phyloP scores from a whole-genome alignment of 2,113 vertebrate genomes.

The Phylloscopus trochilus region DNA sequence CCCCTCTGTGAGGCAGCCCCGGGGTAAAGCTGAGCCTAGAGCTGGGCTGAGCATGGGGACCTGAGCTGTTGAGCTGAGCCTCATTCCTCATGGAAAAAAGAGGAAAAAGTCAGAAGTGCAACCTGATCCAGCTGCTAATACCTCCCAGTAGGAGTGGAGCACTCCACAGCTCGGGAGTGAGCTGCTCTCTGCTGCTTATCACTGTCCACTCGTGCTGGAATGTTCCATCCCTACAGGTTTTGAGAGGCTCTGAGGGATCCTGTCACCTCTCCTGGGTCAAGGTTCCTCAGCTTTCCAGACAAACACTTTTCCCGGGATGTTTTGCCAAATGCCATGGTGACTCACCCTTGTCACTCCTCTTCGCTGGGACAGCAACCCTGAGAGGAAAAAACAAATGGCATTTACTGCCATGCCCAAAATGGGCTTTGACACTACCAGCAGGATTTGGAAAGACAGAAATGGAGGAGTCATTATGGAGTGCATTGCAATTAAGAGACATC shows the following conservation, averaged over 20 bases:
- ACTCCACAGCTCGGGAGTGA: background rate
- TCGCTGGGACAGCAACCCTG: background rate
- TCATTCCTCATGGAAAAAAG: background rate
- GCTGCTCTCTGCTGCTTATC: background rate
- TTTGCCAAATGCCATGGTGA: background rate
- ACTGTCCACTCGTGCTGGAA: background rate
- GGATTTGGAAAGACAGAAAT: background rate
- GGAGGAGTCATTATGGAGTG: background rate
- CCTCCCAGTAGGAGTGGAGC: background rate
- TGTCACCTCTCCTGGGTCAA: background rate
- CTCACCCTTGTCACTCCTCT: slow-evolving; percentile 10
- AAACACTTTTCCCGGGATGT: background rate
- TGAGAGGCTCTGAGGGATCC: background rate
- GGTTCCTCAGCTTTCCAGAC: background rate
- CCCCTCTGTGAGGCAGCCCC: background rate
- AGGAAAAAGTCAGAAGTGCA: background rate
- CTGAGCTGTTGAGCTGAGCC: background rate
- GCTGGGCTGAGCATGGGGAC: background rate
- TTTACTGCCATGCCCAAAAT: slow-evolving; percentile 3
- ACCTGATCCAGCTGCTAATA: background rate
- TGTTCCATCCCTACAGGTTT: background rate
- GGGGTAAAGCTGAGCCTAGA: background rate
- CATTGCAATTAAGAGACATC: background rate
- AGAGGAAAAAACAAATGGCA: background rate
- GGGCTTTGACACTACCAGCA: background rate